These are phyloP conservation scores for Aphaenogaster floridana DNA, from an alignment of 1,140 invertebrate species.

Conservation along the genomic window DNA sequence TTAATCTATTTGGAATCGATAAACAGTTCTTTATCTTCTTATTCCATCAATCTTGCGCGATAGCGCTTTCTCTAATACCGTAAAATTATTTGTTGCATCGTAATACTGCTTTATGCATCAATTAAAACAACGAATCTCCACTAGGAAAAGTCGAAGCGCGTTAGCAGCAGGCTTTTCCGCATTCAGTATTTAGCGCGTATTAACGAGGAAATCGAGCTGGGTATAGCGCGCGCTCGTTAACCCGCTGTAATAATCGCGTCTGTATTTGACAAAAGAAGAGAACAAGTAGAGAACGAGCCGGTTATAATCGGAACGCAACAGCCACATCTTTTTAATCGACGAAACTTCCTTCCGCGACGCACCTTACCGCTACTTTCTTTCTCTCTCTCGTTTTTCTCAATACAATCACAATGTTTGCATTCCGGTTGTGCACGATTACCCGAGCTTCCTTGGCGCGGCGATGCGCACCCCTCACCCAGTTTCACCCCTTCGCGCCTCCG, in stretches of 20 bases:
- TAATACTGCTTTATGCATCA: conserved; percentile 1
- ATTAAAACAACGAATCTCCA: conserved; percentile 35
- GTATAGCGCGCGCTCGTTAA: conserved; percentile 43
- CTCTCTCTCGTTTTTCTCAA: conserved; percentile 36
- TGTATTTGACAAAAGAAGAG: conserved; percentile 38
- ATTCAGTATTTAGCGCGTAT: conserved; percentile 42
- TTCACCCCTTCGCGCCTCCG: conserved; percentile 56
- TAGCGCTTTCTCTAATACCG: background rate
- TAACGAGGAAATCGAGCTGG: conserved; percentile 61
- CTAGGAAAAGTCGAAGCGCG: conserved; percentile 24
- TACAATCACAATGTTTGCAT: conserved; percentile 70
- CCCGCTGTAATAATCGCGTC: conserved; percentile 55
- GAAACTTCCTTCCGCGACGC: conserved; percentile 39
- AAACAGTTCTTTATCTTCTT: background rate
- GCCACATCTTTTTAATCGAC: conserved; percentile 38
- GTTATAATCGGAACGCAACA: conserved; percentile 19
- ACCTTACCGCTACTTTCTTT: background rate
- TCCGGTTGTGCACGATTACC: conserved; percentile 33
- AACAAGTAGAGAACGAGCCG: conserved; percentile 8
- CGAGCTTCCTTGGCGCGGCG: conserved; percentile 70
- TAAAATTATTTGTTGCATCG: conserved; percentile 29
- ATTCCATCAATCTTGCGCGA: background rate
- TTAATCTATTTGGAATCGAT: background rate
- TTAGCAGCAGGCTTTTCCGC: conserved; percentile 20
- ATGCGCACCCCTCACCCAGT: conserved; percentile 64